Evolutionary conservation across 2,797 vertebrate species (phyloP).

Genomic region (Triplophysa yarkandensis): DNA sequence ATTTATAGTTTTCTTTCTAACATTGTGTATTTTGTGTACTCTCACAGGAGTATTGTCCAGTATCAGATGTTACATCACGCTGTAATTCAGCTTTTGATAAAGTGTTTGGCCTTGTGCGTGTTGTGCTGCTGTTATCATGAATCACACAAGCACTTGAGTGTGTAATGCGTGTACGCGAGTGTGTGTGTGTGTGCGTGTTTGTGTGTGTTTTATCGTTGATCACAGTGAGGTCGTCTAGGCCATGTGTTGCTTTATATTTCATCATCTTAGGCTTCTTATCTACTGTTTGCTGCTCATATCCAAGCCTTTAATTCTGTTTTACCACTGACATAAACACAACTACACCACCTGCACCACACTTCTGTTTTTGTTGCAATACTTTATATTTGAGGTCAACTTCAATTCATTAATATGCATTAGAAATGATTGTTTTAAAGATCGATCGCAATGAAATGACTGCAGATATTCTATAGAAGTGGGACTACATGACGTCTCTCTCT

Average conservation of each 20-base stretch:
- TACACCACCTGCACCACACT: conserved; percentile 5
- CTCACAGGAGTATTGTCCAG: conserved; percentile 26
- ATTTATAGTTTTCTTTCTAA: conserved; percentile 30
- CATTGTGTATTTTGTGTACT: neutral
- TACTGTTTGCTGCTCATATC: conserved; percentile 75
- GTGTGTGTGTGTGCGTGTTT: conserved; percentile 41
- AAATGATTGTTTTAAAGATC: neutral
- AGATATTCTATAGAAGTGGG: neutral
- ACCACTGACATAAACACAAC: conserved; percentile 56
- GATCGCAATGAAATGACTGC: neutral
- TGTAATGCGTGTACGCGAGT: conserved; percentile 37
- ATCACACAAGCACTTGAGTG: conserved; percentile 49
- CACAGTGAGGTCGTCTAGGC: conserved; percentile 72
- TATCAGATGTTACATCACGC: conserved; percentile 55
- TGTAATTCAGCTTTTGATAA: conserved; percentile 55
- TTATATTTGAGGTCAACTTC: neutral
- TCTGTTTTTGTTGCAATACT: neutral
- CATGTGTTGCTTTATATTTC: conserved; percentile 82
- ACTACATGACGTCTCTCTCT: conserved; percentile 1
- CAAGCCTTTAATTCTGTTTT: conserved; percentile 74
- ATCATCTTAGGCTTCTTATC: conserved; percentile 77
- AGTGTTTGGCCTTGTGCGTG: conserved; percentile 53
- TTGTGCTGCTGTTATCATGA: conserved; percentile 54
- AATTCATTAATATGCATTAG: neutral
- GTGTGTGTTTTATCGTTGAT: conserved; percentile 70